Conservation (phyloP, 2,113 vertebrate genomes). For the Nannospalax galili region DNA sequence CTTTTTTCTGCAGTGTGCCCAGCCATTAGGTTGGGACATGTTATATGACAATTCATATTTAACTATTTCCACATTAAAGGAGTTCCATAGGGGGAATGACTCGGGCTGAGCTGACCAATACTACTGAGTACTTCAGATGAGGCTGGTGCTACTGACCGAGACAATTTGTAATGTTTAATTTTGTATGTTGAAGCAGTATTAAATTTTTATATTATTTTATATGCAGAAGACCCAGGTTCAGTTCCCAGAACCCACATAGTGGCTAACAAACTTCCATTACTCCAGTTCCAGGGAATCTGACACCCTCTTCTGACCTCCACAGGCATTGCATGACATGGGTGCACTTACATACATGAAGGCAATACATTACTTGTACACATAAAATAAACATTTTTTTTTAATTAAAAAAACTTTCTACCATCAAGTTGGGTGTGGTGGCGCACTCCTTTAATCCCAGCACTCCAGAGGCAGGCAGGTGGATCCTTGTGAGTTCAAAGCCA, state of each 20-base stretch:
- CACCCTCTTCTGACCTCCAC: too few species aligned
- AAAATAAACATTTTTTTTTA: too few species aligned
- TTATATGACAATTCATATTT: not conserved
- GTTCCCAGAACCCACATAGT: too few species aligned
- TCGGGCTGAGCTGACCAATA: not conserved
- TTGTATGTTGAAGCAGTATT: not conserved
- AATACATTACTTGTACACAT: not conserved
- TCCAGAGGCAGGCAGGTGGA: too few species aligned
- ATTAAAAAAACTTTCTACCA: too few species aligned
- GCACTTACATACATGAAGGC: not conserved
- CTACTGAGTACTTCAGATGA: not conserved
- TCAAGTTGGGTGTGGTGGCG: too few species aligned
- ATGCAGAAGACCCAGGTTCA: too few species aligned
- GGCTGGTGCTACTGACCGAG: not conserved
- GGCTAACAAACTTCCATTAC: too few species aligned
- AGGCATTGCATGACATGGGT: too few species aligned
- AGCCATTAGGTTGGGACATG: not conserved
- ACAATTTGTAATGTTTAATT: not conserved
- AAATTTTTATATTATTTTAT: not conserved
- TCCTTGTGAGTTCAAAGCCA: too few species aligned
- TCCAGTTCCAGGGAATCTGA: too few species aligned
- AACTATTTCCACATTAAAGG: not conserved
- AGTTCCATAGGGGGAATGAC: not conserved
- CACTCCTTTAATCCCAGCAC: too few species aligned
- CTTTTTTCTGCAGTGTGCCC: not conserved